A percentile compares a stretch with the other conserved stretches of the same genome.
phyloP scores from a whole-genome alignment of 1,140 invertebrate genomes.

The Drosophila sulfurigaster region DNA sequence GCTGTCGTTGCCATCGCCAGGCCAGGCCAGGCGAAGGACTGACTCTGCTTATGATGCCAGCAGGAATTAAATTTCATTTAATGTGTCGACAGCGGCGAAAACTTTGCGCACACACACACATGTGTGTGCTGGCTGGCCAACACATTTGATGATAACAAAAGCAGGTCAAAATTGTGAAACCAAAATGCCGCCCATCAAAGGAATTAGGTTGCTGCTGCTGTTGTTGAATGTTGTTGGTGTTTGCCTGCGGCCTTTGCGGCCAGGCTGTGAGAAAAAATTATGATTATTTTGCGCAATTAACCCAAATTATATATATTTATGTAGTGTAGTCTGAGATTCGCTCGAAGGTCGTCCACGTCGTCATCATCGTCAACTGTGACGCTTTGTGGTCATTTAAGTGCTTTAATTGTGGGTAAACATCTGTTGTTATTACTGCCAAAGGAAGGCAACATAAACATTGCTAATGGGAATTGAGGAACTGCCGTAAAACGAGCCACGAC shows the following conservation, averaged over 20 bases:
- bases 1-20: conserved; percentile 40
- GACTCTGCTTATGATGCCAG: conserved; percentile 68
- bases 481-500: conserved; percentile 3
- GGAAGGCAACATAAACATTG: conserved; percentile 34
- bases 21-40: conserved; percentile 6
- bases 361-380: conserved; percentile 15
- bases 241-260: conserved; percentile 9
- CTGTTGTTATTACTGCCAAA: conserved; percentile 40
- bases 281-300: conserved; percentile 77
- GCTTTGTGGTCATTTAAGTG: conserved; percentile 44
- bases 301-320: conserved; percentile 75
- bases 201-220: conserved; percentile 24
- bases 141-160: conserved; percentile 78
- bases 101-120: conserved; percentile 66
- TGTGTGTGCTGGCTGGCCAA: conserved; percentile 46
- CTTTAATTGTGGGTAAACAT: conserved; percentile 52
- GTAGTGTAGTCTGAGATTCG: conserved; percentile 55
- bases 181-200: conserved; percentile 16
- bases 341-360: conserved; percentile 53
- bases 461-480: conserved; percentile 34
- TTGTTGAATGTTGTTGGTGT: conserved; percentile 6
- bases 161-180: conserved; percentile 66
- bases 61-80: conserved; percentile 81
- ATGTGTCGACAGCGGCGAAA: conserved; percentile 67
- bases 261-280: conserved; percentile 56